A percentile compares a stretch with the other conserved stretches of the same genome.
phyloP scores from a whole-genome alignment of 2,113 vertebrate genomes.

The Pedetes capensis region DNA sequence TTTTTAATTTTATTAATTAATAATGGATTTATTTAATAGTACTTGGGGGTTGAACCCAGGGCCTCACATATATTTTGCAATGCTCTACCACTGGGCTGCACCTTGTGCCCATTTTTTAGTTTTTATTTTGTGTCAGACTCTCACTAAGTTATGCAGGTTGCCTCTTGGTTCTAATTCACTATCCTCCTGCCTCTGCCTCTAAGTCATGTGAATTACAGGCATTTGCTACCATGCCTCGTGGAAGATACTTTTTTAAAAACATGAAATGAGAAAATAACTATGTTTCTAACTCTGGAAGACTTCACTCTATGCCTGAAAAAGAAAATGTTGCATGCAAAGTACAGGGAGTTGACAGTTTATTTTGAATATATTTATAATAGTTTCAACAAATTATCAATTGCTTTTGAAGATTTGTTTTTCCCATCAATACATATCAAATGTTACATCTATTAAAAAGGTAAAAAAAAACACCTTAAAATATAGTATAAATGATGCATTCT shows the following conservation, averaged over 20 bases:
- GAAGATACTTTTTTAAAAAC: background rate
- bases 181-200: no score
- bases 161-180: no score
- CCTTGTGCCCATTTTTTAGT: no score
- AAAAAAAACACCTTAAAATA: background rate
- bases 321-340: background rate
- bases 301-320: background rate
- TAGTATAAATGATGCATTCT: background rate
- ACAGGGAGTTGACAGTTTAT: background rate
- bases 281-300: background rate
- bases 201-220: no score
- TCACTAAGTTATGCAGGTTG: no score
- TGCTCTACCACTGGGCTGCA: no score
- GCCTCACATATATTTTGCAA: no score
- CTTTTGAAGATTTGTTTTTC: background rate
- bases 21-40: no score
- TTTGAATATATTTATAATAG: background rate
- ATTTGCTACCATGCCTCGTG: no score
- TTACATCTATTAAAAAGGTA: background rate
- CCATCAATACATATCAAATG: background rate
- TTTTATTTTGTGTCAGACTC: no score
- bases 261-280: background rate
- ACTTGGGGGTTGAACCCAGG: no score
- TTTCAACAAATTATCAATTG: background rate
- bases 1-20: no score